Evolutionary conservation across 2,113 vertebrate species (phyloP), one percentile per base, ranked within the genome.

Genomic region (Phoxinus phoxinus): DNA sequence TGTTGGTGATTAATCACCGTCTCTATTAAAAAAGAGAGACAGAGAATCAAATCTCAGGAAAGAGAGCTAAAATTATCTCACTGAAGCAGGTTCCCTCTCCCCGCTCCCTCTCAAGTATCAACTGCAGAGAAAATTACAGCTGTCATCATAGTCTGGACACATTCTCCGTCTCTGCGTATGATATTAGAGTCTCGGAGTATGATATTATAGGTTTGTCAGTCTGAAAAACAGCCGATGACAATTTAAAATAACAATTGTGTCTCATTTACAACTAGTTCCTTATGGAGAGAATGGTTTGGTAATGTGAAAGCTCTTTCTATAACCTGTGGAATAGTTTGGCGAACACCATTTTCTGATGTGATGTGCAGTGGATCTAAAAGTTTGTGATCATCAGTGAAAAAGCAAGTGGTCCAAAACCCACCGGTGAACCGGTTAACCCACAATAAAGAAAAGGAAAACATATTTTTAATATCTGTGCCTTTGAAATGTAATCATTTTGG

Each of bases 1-100:
- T 72, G 8, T 21, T 37, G 65, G 86, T 88, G 82, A 86, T 89
- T 89, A 86, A 88, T 89, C 77, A 86, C 85, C 4, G 44, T 35
- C 61, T 69, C 84, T 86, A 88, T 86, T 84, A 61, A 44, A 81
- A 75, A 51, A 51, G 19, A 63, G n/a, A 53, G 44, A 71, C 21
- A 72, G 65, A 58, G 32, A 83, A 87, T 85, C 58, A 80, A 85
- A 89, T 83, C 83, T 85, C 58, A 37, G 37, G 61, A 65, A 87
- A 86, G 76, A 77, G 83, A 78, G 61, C 59, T 83, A 82, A 77
- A 82, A 78, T 81, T 87, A 84, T 86, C 81, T 88, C 72, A 44
- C 10, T 19, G 71, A 87, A 87, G 71, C 82, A 89, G 88, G 71
- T 69, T 83, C 46, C 17, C 41, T 9, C 8, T 41, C 41, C 41